Evolutionary conservation across 2,113 vertebrate genomes (phyloP).

Genomic region (Poeciliopsis retropinna): DNA sequence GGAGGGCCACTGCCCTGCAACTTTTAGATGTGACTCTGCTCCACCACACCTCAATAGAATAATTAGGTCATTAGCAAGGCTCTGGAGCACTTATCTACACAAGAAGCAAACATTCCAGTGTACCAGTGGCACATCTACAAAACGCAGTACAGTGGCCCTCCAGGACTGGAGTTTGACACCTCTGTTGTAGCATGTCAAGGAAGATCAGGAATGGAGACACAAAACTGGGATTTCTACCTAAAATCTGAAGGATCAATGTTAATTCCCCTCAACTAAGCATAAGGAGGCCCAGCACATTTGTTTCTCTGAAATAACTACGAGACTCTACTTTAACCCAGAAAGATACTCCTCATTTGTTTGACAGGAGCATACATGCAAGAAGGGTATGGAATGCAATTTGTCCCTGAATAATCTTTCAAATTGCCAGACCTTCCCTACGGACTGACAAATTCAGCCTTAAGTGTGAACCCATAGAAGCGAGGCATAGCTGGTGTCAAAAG

Average conservation of each 20-base stretch:
- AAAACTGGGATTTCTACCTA: neutral
- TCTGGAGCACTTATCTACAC: too few relatives aligned
- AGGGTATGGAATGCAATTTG: constrained; percentile 19
- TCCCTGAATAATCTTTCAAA: constrained; percentile 17
- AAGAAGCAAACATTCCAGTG: too few relatives aligned
- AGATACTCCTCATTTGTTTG: constrained; percentile 12
- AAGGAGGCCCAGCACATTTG: constrained; percentile 14
- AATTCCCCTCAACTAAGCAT: constrained; percentile 30
- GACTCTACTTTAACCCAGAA: constrained; percentile 2
- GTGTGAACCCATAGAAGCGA: constrained; percentile 31
- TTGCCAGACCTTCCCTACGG: constrained; percentile 26
- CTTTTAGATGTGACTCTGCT: too few relatives aligned
- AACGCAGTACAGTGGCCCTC: too few relatives aligned
- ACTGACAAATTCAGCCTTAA: constrained; percentile 22
- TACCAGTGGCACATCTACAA: too few relatives aligned
- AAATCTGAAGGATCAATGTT: constrained; percentile 24
- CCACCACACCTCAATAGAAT: too few relatives aligned
- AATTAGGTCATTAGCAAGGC: too few relatives aligned
- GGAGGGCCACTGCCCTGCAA: too few relatives aligned
- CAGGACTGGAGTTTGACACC: too few relatives aligned
- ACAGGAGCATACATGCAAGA: constrained; percentile 7
- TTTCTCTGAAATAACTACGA: constrained; percentile 2
- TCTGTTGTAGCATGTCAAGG: too few relatives aligned
- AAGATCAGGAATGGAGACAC: too few relatives aligned
- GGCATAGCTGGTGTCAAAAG: constrained; percentile 18